Evolutionary conservation across 2,797 vertebrate genomes (phyloP), one percentile per base, ranked within the genome.

Genomic region (Cryptoprocta ferox): DNA sequence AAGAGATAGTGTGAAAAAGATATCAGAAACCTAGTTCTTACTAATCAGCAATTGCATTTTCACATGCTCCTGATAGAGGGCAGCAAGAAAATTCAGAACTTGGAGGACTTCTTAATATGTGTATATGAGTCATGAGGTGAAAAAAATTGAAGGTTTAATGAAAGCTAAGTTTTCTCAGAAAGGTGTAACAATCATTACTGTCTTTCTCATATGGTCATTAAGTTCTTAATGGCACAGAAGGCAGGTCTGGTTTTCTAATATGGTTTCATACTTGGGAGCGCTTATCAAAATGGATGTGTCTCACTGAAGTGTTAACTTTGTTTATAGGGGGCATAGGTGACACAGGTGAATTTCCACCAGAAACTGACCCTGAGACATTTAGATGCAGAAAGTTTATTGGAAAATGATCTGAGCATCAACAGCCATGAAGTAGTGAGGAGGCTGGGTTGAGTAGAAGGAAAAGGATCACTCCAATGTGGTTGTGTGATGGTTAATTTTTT

Each of bases 121-220:
- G 4, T 53, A 32, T 45, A 5, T 87, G n/a, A 90, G 1, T 95
- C 26, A 45, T 75, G n/a, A 80, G 28, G 76, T 66, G 70, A 88
- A 86, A 82, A 79, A 89, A 50, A 68, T 68, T 19, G 89, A 93
- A 85, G 16, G 59, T 79, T 90, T 91, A 68, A 59, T 68, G n/a
- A 92, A 83, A 96, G 21, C 16, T 65, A 85, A 75, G 56, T 39
- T 87, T 94, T 95, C 65, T 84, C n/a, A 94, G 48, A 78, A 63
- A 84, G 90, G 18, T 26, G 28, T 53, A 66, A 45, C 5, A 45
- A 30, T 66, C 81, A 42, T 37, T 79, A 45, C 35, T 30, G 26
- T 92, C 35, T 97, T 92, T n/a, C 26, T 82, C 19, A 59, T 73
- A 56, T 3, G 21, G 12, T 32, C 70, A 45, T 45, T 42, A 53